Conservation (phyloP, 2,797 vertebrate species). For the Astyanax mexicanus region DNA sequence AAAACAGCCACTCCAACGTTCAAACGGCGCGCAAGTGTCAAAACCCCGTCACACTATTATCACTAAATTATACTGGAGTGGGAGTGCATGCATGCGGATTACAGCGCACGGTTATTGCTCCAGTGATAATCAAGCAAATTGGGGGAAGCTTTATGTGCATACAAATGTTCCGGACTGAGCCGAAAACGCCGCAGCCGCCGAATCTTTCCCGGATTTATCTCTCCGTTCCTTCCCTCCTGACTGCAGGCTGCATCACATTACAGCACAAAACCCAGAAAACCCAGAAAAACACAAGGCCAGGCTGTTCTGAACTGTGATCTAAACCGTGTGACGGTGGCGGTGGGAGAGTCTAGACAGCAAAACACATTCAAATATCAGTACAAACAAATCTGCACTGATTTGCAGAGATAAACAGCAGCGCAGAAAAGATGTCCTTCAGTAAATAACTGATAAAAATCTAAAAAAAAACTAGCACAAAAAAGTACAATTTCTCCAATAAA, state of each 20-base stretch:
- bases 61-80: slow-evolving; percentile 25
- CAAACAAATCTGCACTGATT: slow-evolving; percentile 50
- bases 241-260: slow-evolving; percentile 1
- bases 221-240: not conserved
- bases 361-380: slow-evolving; percentile 59
- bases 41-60: slow-evolving; percentile 34
- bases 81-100: slow-evolving; percentile 70
- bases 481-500: too few relatives aligned
- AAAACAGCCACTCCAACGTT: not conserved
- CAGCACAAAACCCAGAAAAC: too few relatives aligned
- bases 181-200: too few relatives aligned
- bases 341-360: slow-evolving; percentile 61
- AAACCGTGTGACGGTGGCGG: slow-evolving; percentile 31
- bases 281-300: not conserved
- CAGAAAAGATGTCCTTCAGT: too few relatives aligned
- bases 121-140: slow-evolving; percentile 76
- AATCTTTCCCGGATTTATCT: not conserved
- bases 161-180: slow-evolving; percentile 52
- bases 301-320: not conserved
- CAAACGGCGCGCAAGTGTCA: not conserved
- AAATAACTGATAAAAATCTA: too few relatives aligned
- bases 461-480: too few relatives aligned
- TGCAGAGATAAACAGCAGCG: not conserved
- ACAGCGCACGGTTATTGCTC: slow-evolving; percentile 72
- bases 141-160: slow-evolving; percentile 71